Percentiles rank a stretch among this genome's conserved stretches.
These are phyloP conservation scores for Pholis gunnellus DNA, from an alignment of 2,113 vertebrate species.

Conservation along the genomic window DNA sequence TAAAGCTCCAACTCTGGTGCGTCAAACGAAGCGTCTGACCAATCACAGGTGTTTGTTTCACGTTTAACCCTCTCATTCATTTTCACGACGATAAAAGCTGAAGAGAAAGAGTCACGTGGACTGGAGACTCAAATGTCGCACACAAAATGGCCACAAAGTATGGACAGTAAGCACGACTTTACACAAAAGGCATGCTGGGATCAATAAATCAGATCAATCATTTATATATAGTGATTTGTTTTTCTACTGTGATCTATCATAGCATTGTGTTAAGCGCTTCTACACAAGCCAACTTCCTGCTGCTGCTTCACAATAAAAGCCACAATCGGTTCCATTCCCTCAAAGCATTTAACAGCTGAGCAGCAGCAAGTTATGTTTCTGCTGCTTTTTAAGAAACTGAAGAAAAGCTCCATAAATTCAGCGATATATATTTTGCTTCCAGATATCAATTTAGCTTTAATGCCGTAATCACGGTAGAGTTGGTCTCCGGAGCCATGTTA, in stretches of 20 bases:
- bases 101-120: neutral
- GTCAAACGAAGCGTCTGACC: slow-evolving; percentile 2
- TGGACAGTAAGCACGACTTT: neutral
- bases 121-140: neutral
- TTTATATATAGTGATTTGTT: neutral
- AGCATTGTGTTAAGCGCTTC: neutral
- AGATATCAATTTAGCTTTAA: neutral
- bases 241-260: neutral
- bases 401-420: neutral
- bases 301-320: neutral
- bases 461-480: neutral
- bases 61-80: neutral
- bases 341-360: no score
- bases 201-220: neutral
- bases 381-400: no score
- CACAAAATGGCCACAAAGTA: neutral
- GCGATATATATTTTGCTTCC: slow-evolving; percentile 5
- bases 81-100: neutral
- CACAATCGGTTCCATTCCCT: neutral
- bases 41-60: neutral
- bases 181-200: neutral
- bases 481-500: slow-evolving; percentile 4
- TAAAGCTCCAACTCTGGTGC: neutral
- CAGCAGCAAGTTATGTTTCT: no score
- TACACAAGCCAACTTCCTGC: neutral